Base-by-base conservation (phyloP, 2,113 vertebrate species). In the Lonchura striata region DNA sequence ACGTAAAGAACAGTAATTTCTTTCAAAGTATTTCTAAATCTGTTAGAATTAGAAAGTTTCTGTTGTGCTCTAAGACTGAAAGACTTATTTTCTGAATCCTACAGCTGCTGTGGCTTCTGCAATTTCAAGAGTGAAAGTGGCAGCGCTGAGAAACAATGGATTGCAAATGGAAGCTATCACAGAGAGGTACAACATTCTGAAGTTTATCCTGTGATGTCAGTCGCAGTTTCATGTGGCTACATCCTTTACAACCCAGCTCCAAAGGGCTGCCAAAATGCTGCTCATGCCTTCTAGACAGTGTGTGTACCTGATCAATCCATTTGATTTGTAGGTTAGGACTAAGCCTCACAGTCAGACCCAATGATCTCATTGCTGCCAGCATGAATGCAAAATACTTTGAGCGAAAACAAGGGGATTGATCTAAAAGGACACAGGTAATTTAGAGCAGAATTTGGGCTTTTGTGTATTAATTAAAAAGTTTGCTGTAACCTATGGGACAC, bases 381-480 rank as follows among this genome's bases (percentile, higher is more conserved):
- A 2, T 81, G 95, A 91, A 96, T 96, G 92, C 79, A 94, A 95
- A 95, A 80, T 37, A 72, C 87, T 78, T 57, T 46, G 66, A 95
- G 33, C 1, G 5, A 94, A 95, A 95, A 92, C 75, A 95, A 79
- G 68, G 56, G 75, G 82, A 95, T 93, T 92, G 90, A 92, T 96
- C 76, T 93, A 54, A 94, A 96, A 96, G 92, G 90, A 96, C 95
- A 93, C 42, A 88, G 80, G 91, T 93, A 95, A 94, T 94, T 92
- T 90, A 94, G 42, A 95, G 25, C 50, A 94, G 78, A 96, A 88
- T 63, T 84, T 86, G 64, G 78, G 78, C 91, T 94, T 94, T 74
- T 88, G 85, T 93, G 90, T 95, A 95, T 96, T 93, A 95, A 97
- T 96, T 96, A 96, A 94, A 91, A 95, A 90, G 75, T 95, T 94